Conservation (phyloP, 92 coral and sea anemone genomes). For the Bergia puertoricense region DNA sequence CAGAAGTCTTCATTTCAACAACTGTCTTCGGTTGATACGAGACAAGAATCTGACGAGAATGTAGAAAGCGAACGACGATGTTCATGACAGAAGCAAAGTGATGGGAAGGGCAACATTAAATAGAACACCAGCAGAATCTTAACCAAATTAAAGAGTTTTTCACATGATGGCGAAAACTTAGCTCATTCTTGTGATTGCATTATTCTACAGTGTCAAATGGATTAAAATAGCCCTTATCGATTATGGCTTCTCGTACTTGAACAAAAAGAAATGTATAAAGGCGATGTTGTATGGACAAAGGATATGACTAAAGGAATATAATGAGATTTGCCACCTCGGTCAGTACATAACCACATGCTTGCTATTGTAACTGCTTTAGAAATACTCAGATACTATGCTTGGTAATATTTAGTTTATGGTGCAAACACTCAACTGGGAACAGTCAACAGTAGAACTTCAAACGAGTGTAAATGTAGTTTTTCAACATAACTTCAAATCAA, state of each 20-base stretch:
- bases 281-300: conserved; percentile 30
- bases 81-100: neutral
- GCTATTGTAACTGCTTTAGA: neutral
- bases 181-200: conserved; percentile 5
- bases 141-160: neutral
- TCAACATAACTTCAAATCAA: neutral
- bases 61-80: neutral
- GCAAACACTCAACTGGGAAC: neutral
- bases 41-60: neutral
- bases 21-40: neutral
- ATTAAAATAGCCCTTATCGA: neutral
- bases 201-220: neutral
- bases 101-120: conserved; percentile 20
- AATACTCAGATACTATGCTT: no score
- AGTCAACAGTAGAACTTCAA: neutral
- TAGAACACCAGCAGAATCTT: conserved; percentile 23
- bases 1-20: neutral
- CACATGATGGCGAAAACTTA: neutral
- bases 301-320: conserved; percentile 1
- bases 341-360: neutral
- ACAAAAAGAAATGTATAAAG: conserved; percentile 11
- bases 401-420: neutral
- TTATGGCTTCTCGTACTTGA: conserved; percentile 2
- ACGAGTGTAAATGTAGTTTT: neutral
- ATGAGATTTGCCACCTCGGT: neutral